Evolutionary conservation across 2,888 invertebrate species (phyloP).

Genomic region (Lasioglossum villosulum): DNA sequence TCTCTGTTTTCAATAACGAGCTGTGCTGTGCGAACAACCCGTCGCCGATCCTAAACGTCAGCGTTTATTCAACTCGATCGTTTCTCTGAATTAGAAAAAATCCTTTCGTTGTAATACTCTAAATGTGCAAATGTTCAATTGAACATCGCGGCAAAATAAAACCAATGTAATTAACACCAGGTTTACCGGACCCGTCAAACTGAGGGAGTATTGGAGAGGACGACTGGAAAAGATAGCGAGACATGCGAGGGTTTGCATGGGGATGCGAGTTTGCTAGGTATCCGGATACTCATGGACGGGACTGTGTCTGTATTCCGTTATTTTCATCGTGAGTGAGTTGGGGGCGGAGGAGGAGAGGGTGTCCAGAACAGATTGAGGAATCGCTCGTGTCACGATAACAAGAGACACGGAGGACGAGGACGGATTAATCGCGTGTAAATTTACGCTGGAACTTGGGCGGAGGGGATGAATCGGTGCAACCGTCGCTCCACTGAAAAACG

Average conservation of each 20-base stretch:
- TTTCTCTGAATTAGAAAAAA: not conserved
- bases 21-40: not conserved
- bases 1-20: constrained; percentile 41
- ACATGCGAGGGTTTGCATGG: not conserved
- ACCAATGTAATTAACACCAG: too few species aligned
- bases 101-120: not conserved
- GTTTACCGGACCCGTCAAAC: too few species aligned
- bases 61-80: not conserved
- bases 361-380: constrained; percentile 39
- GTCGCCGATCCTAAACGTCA: not conserved
- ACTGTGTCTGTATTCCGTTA: constrained; percentile 16
- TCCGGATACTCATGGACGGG: not conserved
- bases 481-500: constrained; percentile 51
- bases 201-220: not conserved
- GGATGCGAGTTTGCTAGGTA: not conserved
- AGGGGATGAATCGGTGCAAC: constrained; percentile 44
- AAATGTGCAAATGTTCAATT: not conserved
- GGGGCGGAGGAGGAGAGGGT: not conserved
- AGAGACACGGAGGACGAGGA: constrained; percentile 44
- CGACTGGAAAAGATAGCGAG: not conserved
- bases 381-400: constrained; percentile 44
- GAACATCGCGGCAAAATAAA: too few species aligned
- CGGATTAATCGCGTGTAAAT: constrained; percentile 61
- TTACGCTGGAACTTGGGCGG: constrained; percentile 22
- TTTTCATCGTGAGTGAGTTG: constrained; percentile 21